Evolutionary conservation across 1,140 invertebrate genomes (phyloP).

Genomic region (Heliconius eleuchia): DNA sequence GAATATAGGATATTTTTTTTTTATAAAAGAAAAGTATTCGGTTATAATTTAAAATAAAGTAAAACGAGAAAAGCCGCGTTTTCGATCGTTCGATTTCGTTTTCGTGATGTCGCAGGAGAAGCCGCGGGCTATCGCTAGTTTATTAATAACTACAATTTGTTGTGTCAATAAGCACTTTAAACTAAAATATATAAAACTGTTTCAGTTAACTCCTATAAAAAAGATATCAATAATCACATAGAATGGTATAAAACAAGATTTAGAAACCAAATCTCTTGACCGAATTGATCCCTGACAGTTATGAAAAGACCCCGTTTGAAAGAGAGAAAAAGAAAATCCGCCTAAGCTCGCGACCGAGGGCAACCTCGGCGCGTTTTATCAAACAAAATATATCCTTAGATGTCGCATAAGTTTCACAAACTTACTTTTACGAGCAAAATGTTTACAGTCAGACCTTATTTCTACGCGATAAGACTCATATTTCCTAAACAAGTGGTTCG

Average conservation of each 20-base stretch:
- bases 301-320: constrained; percentile 69
- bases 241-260: constrained; percentile 58
- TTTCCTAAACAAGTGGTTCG: constrained; percentile 21
- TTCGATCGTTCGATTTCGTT: too few relatives aligned
- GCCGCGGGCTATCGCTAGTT: background rate
- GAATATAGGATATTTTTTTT: too few relatives aligned
- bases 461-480: constrained; percentile 39
- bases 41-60: too few relatives aligned
- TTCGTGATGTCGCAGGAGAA: too few relatives aligned
- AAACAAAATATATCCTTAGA: constrained; percentile 72
- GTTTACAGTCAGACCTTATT: background rate
- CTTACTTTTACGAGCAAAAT: constrained; percentile 11
- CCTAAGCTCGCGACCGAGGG: constrained; percentile 57
- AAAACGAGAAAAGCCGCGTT: too few relatives aligned
- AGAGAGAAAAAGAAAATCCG: constrained; percentile 65
- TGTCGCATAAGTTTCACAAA: constrained; percentile 62
- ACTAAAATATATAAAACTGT: background rate
- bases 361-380: constrained; percentile 69
- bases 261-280: constrained; percentile 54
- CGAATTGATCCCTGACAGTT: constrained; percentile 68
- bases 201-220: background rate
- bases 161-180: background rate
- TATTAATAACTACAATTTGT: background rate
- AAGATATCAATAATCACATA: background rate
- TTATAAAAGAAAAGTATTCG: too few relatives aligned